A percentile compares a stretch with the other conserved stretches of the same genome.
Conservation (phyloP, 2,888 invertebrate genomes). For the Tethea ocularis region DNA sequence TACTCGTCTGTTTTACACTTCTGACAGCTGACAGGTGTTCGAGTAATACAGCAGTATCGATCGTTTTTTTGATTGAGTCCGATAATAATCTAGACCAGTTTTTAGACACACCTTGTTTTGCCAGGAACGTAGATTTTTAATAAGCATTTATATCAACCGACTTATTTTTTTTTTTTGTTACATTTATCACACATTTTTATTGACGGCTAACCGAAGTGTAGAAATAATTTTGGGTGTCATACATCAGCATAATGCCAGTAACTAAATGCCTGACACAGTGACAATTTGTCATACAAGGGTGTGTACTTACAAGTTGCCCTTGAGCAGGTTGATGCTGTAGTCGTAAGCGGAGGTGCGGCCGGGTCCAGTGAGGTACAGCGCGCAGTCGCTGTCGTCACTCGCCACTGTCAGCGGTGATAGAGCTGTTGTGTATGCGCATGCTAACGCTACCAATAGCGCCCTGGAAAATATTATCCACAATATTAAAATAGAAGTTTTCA, state of each 20-base stretch:
- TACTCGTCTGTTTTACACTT: not conserved
- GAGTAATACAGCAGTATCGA: not conserved
- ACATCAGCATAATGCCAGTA: no score
- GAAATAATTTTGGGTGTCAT: slow-evolving; percentile 10
- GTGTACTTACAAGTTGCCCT: slow-evolving; percentile 90
- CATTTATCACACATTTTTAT: not conserved
- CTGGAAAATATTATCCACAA: slow-evolving; percentile 40
- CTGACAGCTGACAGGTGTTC: not conserved
- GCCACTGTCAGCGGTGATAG: slow-evolving; percentile 59
- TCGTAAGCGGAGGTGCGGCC: slow-evolving; percentile 92
- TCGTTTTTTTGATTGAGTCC: not conserved
- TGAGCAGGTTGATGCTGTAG: slow-evolving; percentile 92
- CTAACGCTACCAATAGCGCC: slow-evolving; percentile 67
- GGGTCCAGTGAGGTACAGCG: slow-evolving; percentile 89
- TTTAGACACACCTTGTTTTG: not conserved
- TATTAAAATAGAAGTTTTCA: not conserved
- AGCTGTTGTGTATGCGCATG: slow-evolving; percentile 54
- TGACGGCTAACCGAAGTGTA: not conserved
- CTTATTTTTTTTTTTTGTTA: not conserved
- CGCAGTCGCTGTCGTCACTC: slow-evolving; percentile 86
- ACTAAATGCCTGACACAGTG: no score
- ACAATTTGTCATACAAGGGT: no score
- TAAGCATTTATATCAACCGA: no score
- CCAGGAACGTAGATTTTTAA: no score
- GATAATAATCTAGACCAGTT: not conserved